Conservation (phyloP, 2,888 invertebrate genomes). For the Sinhomidia bicolor region DNA sequence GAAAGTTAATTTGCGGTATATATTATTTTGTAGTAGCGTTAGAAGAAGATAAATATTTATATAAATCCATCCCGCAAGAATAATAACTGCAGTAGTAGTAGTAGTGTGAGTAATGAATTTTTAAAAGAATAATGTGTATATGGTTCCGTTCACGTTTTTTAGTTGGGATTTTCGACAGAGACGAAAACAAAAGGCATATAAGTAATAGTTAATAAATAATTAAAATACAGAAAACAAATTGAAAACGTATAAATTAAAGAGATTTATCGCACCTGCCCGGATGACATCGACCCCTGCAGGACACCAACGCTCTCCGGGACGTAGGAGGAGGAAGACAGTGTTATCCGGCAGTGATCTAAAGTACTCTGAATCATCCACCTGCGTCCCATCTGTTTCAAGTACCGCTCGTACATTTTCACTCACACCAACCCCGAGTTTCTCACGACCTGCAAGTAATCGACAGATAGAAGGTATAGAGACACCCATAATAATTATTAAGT, state of each 20-base stretch:
- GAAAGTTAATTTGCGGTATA: neutral
- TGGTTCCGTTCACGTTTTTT: neutral
- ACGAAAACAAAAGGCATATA: neutral
- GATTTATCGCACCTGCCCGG: slow-evolving; percentile 88
- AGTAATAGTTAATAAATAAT: neutral
- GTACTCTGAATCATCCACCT: slow-evolving; percentile 82
- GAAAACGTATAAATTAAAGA: slow-evolving; percentile 39
- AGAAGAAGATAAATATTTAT: too few species aligned
- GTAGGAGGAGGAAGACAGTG: slow-evolving; percentile 92
- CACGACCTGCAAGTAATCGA: slow-evolving; percentile 86
- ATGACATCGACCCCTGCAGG: slow-evolving; percentile 97
- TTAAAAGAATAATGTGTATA: neutral
- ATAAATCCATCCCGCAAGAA: neutral
- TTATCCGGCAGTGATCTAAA: slow-evolving; percentile 96
- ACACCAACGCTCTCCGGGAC: slow-evolving; percentile 95
- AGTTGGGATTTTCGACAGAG: neutral
- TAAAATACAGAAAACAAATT: slow-evolving; percentile 27
- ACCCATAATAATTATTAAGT: neutral
- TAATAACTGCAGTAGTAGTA: neutral
- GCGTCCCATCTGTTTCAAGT: slow-evolving; percentile 97
- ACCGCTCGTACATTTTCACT: slow-evolving; percentile 94
- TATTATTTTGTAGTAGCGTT: too few species aligned
- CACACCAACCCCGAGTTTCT: slow-evolving; percentile 93
- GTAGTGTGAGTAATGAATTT: neutral
- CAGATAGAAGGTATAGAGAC: neutral